Conservation (phyloP, 2,888 invertebrate genomes). For the Hofmannophila pseudospretella region DNA sequence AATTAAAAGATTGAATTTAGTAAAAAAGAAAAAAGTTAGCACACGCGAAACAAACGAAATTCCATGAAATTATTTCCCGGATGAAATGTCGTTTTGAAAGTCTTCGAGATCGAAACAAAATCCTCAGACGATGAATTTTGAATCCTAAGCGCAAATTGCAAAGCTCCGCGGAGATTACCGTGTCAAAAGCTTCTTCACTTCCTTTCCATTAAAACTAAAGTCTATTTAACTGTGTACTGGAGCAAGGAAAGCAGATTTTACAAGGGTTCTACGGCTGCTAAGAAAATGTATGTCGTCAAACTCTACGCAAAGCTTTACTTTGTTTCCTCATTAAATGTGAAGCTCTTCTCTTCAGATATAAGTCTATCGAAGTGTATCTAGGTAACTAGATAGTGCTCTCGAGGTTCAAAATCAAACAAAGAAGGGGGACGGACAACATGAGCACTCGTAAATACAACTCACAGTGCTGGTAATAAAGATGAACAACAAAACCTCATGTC, state of each 20-base stretch:
- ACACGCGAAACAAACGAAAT: too few relatives aligned
- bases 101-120: slow-evolving; percentile 20
- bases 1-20: too few relatives aligned
- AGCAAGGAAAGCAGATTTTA: slow-evolving; percentile 42
- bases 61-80: slow-evolving; percentile 3
- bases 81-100: slow-evolving; percentile 8
- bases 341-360: slow-evolving; percentile 27
- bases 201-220: slow-evolving; percentile 1
- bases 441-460: slow-evolving; percentile 40
- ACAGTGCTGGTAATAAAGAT: slow-evolving; percentile 33
- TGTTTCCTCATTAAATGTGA: slow-evolving; percentile 24
- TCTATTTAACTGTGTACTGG: slow-evolving; percentile 32
- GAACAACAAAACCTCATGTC: slow-evolving; percentile 30
- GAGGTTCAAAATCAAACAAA: slow-evolving; percentile 34
- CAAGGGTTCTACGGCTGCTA: slow-evolving; percentile 58
- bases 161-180: slow-evolving; percentile 53
- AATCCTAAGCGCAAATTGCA: slow-evolving; percentile 44
- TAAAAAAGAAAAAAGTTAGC: too few relatives aligned
- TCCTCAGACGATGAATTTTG: slow-evolving; percentile 22
- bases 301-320: slow-evolving; percentile 66
- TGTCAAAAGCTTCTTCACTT: slow-evolving; percentile 41
- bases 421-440: slow-evolving; percentile 27
- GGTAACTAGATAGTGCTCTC: slow-evolving; percentile 41
- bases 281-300: slow-evolving; percentile 44
- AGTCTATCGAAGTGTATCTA: slow-evolving; percentile 36